phyloP scores from a whole-genome alignment of 2,797 vertebrate genomes.

The Decapterus maruadsi region DNA sequence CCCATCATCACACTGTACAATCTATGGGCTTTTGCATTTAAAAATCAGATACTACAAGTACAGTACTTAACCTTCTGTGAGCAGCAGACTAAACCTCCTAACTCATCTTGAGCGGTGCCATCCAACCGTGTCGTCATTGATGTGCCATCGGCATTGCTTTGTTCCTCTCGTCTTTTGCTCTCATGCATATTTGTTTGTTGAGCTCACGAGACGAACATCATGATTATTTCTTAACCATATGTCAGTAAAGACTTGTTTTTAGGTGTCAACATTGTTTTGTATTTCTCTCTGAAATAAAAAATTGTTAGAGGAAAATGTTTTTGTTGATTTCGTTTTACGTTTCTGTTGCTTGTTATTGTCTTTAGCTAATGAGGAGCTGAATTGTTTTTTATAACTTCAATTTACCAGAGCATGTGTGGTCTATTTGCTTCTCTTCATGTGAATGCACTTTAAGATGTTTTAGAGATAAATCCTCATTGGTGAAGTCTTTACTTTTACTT shows the following conservation, averaged over 20 bases:
- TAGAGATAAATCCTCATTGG: too few relatives aligned
- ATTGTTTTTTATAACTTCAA: too few relatives aligned
- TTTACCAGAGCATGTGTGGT: too few relatives aligned
- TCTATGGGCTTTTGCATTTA: slow-evolving; percentile 11
- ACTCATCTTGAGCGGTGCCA: slow-evolving; percentile 1
- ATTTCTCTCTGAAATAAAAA: slow-evolving; percentile 75
- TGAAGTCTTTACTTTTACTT: background rate
- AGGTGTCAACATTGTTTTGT: slow-evolving; percentile 48
- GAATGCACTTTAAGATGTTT: too few relatives aligned
- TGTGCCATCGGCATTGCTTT: slow-evolving; percentile 8
- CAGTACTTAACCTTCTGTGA: slow-evolving; percentile 12
- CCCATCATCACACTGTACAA: slow-evolving; percentile 25
- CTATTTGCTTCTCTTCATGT: too few relatives aligned
- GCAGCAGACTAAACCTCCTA: slow-evolving; percentile 31
- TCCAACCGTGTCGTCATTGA: slow-evolving; percentile 12
- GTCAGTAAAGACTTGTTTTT: slow-evolving; percentile 53
- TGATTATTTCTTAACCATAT: slow-evolving; percentile 53
- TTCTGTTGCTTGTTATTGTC: background rate
- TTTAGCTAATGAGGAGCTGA: background rate
- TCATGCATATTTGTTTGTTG: slow-evolving; percentile 27
- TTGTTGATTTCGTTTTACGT: slow-evolving; percentile 7
- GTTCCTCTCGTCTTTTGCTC: slow-evolving; percentile 30
- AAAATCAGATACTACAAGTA: background rate
- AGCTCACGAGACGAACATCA: slow-evolving; percentile 13
- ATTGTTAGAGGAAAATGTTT: slow-evolving; percentile 35